Conservation (phyloP, 2,797 vertebrate genomes). For the Hybognathus amarus region DNA sequence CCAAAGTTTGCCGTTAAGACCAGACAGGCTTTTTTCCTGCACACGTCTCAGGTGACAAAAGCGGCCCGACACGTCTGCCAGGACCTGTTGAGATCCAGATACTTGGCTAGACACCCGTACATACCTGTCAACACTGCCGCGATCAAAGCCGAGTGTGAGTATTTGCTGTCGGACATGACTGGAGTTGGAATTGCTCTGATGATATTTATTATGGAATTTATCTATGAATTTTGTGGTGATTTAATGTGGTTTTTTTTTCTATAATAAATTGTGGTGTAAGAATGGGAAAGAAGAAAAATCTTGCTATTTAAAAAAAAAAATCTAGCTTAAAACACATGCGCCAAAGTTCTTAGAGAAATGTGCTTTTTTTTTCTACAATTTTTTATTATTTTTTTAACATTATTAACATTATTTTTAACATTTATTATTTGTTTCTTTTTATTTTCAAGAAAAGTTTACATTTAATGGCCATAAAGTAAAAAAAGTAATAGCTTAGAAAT, state of each 20-base stretch:
- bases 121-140: slow-evolving; percentile 91
- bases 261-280: not conserved
- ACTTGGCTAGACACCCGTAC: slow-evolving; percentile 91
- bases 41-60: slow-evolving; percentile 89
- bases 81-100: slow-evolving; percentile 89
- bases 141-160: slow-evolving; percentile 97
- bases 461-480: not conserved
- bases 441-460: not conserved
- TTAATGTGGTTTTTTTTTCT: not conserved
- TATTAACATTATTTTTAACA: too few relatives aligned
- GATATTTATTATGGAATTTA: not conserved
- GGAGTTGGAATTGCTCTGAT: not conserved
- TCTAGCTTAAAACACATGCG: not conserved
- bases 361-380: too few relatives aligned
- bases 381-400: too few relatives aligned
- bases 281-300: not conserved
- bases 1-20: slow-evolving; percentile 99
- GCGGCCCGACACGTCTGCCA: slow-evolving; percentile 90
- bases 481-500: not conserved
- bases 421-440: not conserved
- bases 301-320: not conserved
- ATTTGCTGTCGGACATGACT: not conserved
- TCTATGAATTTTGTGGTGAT: not conserved
- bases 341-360: not conserved
- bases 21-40: slow-evolving; percentile 94